Base-by-base conservation (phyloP, 2,797 vertebrate species). In the Threskiornis aethiopicus region DNA sequence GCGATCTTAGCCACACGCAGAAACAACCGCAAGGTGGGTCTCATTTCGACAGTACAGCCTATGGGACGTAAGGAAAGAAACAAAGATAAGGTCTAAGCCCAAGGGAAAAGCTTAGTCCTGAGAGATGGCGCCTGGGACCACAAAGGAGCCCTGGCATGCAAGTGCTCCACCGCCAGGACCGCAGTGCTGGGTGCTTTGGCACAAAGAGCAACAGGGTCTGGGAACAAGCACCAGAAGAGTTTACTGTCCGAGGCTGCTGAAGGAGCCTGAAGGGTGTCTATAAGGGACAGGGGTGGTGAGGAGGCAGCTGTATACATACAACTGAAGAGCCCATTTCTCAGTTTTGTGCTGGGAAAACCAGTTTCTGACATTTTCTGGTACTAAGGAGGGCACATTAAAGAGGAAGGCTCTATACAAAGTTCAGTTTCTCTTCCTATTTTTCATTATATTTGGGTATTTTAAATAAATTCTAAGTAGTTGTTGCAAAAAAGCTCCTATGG, bases 11-110 rank as follows among this genome's bases (percentile, higher is more conserved):
- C 35, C 65, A 58, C 0, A 0, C 10, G 5, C 1, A 5, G 78
- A n/a, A 87, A 35, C 12, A 42, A 15, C 46, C 1, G 1, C 86
- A 17, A 17, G 26, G 24, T 26, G 33, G 26, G 66, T 39, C 33
- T 69, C 13, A 0, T n/a, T 54, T 0, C 0, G 59, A 41, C 20
- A 67, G 35, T 8, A 37, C 0, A 2, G 37, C 16, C 10, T 64
- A 21, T 0, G 4, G 49, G 22, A 52, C 0, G 2, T 16, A 61
- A 46, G 22, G 16, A 28, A 80, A 94, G 55, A 67, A 80, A 88
- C 39, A 70, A 55, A 47, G 39, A 8, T 20, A 47, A 86, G 22
- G 19, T 44, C 18, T 42, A 84, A 84, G 61, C 11, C 18, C 12
- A 4, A 75, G 17, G 59, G n/a, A 49, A 82, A 93, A 90, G 7